phyloP scores from a whole-genome alignment of 2,888 invertebrate genomes.

The Rhabditoides inermis region DNA sequence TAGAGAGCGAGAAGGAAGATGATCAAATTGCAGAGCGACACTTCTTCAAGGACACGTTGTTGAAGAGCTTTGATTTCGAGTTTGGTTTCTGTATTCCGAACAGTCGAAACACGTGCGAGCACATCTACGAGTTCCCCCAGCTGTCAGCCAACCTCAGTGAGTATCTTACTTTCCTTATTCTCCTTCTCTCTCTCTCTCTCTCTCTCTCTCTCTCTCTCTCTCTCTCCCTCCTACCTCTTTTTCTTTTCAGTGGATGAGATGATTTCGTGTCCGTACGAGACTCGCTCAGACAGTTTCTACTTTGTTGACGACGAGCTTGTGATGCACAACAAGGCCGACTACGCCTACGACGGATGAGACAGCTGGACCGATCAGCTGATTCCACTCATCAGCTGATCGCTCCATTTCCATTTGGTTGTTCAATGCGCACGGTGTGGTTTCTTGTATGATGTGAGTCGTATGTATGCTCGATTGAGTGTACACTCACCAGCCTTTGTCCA shows the following conservation, averaged over 20 bases:
- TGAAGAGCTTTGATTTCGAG: conserved; percentile 97
- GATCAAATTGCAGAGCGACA: too few relatives aligned
- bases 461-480: too few relatives aligned
- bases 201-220: conserved; percentile 38
- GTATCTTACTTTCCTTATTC: conserved; percentile 12
- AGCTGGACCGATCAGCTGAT: too few relatives aligned
- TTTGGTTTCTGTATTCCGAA: conserved; percentile 98
- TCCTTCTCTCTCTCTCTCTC: conserved; percentile 34
- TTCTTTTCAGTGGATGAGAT: conserved; percentile 79
- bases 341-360: conserved; percentile 80
- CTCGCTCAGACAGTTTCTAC: conserved; percentile 95
- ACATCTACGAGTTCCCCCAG: conserved; percentile 94
- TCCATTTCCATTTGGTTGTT: too few relatives aligned
- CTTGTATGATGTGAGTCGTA: too few relatives aligned
- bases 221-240: background rate
- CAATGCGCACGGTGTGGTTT: too few relatives aligned
- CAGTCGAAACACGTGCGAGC: conserved; percentile 93
- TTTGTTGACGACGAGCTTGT: conserved; percentile 92
- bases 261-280: conserved; percentile 90
- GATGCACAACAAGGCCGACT: conserved; percentile 99
- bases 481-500: too few relatives aligned
- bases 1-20: too few relatives aligned
- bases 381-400: too few relatives aligned
- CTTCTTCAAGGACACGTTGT: conserved; percentile 75
- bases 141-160: conserved; percentile 61